These are phyloP conservation scores for Basileuterus tristriatus DNA, from an alignment of 2,797 vertebrate genomes.

Conservation along the genomic window DNA sequence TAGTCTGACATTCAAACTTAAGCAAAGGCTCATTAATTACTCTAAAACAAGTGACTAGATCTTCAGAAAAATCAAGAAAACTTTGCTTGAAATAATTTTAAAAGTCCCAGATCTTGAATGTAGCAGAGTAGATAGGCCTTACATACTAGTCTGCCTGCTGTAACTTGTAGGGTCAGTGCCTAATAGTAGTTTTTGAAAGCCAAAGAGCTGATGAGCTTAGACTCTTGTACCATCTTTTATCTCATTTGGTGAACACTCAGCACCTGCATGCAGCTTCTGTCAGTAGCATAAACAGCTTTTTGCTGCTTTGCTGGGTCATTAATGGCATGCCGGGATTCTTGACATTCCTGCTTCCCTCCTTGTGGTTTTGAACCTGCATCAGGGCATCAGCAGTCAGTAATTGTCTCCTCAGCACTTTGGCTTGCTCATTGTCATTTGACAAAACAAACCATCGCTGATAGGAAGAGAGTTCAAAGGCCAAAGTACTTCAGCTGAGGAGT, in stretches of 20 bases:
- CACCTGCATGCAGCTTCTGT: constrained; percentile 71
- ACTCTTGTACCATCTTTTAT: constrained; percentile 61
- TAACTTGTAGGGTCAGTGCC: constrained; percentile 19
- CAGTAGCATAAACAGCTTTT: constrained; percentile 61
- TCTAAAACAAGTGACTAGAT: constrained; percentile 27
- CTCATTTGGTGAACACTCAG: constrained; percentile 63
- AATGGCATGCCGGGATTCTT: constrained; percentile 75
- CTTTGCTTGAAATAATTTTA: constrained; percentile 24
- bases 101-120: constrained; percentile 11
- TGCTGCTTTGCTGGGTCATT: constrained; percentile 67
- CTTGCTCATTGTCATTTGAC: constrained; percentile 61
- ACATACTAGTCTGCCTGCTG: background rate
- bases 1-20: background rate
- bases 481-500: constrained; percentile 67
- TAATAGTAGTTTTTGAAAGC: constrained; percentile 51
- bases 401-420: constrained; percentile 57
- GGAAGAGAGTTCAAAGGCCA: constrained; percentile 75
- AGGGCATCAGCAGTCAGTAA: constrained; percentile 58
- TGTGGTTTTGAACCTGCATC: constrained; percentile 52
- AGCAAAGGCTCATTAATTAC: background rate
- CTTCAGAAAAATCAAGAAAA: constrained; percentile 33
- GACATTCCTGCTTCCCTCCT: constrained; percentile 67
- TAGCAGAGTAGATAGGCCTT: background rate
- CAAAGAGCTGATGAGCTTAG: constrained; percentile 37
- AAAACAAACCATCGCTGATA: constrained; percentile 61